Percentiles rank a stretch among this genome's conserved stretches.
Conservation (phyloP, 2,113 vertebrate species). For the Panthera tigris region DNA sequence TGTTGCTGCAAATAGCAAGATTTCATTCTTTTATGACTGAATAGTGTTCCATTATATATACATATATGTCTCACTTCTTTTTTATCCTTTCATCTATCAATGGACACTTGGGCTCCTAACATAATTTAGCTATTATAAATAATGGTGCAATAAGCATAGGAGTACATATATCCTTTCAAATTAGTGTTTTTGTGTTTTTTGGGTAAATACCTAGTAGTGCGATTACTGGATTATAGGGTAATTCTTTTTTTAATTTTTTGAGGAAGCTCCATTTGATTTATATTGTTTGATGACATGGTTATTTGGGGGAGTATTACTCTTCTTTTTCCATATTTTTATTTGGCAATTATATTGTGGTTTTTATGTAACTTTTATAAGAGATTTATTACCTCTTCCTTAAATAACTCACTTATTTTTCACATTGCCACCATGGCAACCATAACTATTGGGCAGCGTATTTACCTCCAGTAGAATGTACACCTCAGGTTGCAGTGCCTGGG, state of each 20-base stretch:
- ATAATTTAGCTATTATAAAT: not conserved
- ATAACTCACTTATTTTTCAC: not conserved
- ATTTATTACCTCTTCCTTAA: not conserved
- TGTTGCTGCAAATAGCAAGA: not conserved
- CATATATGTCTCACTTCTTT: not conserved
- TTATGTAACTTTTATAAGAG: slow-evolving; percentile 5
- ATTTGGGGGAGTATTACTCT: not conserved
- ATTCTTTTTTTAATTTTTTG: not conserved
- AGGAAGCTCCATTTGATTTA: not conserved
- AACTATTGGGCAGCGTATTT: not conserved
- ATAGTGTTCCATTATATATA: not conserved
- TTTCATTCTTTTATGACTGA: not conserved
- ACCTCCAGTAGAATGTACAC: not conserved
- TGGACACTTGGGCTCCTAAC: not conserved
- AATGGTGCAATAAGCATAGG: not conserved
- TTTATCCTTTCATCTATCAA: not conserved
- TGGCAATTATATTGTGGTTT: not conserved
- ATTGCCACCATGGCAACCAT: not conserved
- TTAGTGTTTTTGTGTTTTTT: not conserved
- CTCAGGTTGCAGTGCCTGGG: not conserved
- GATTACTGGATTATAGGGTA: not conserved
- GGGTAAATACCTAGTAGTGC: not conserved
- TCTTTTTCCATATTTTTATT: slow-evolving; percentile 39
- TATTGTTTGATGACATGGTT: slow-evolving; percentile 14
- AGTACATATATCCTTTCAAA: not conserved